phyloP scores from a whole-genome alignment of 1,140 invertebrate genomes.

The Musca domestica region DNA sequence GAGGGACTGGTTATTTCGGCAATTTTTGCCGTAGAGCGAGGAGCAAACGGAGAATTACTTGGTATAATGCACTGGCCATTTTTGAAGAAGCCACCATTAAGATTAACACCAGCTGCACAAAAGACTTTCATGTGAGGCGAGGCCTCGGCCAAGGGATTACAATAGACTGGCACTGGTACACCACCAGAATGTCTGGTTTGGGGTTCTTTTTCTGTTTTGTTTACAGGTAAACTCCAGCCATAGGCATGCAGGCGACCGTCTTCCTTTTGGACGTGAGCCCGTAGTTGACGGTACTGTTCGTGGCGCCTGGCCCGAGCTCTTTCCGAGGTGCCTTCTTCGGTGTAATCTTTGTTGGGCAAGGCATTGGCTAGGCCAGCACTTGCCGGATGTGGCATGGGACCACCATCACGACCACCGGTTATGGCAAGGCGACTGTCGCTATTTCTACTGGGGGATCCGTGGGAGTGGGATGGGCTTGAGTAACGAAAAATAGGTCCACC shows the following conservation, averaged over 20 bases:
- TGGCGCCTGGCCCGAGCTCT: constrained; percentile 71
- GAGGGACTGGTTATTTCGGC: constrained; percentile 52
- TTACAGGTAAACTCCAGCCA: constrained; percentile 94
- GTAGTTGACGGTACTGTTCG: constrained; percentile 86
- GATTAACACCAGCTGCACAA: constrained; percentile 92
- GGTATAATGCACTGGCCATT: constrained; percentile 85
- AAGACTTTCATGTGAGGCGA: constrained; percentile 94
- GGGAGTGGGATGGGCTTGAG: constrained; percentile 69
- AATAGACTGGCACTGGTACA: constrained; percentile 93
- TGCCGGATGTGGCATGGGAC: constrained; percentile 47
- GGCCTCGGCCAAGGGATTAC: constrained; percentile 89
- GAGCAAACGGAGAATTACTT: constrained; percentile 62
- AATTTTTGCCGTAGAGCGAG: constrained; percentile 55
- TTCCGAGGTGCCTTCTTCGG: constrained; percentile 56
- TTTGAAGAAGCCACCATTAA: constrained; percentile 82
- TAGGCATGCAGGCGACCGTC: constrained; percentile 93
- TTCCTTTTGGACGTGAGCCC: constrained; percentile 93
- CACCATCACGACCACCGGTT: constrained; percentile 55
- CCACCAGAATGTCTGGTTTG: constrained; percentile 59
- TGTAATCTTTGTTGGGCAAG: constrained; percentile 48
- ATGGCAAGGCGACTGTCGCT: constrained; percentile 51
- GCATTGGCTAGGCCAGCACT: constrained; percentile 51
- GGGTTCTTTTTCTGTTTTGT: constrained; percentile 53
- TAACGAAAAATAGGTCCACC: constrained; percentile 62
- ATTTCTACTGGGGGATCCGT: constrained; percentile 65